Evolutionary conservation across 2,888 invertebrate genomes (phyloP).

Genomic region (Ferdinandea cuprea): DNA sequence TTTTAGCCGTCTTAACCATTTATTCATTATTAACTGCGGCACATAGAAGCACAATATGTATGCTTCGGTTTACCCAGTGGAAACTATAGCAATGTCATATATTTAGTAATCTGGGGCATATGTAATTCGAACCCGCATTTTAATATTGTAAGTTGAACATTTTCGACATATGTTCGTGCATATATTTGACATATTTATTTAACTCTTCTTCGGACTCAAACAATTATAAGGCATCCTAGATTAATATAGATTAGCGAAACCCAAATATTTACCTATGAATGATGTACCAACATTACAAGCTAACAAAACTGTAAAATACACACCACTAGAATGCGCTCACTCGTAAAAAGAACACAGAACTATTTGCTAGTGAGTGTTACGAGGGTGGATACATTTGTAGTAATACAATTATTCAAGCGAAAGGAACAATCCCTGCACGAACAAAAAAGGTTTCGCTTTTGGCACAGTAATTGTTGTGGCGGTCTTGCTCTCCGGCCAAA

Average conservation of each 20-base stretch:
- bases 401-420: conserved; percentile 59
- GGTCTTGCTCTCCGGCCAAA: conserved; percentile 64
- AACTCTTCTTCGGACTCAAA: no score
- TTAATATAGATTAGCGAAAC: not conserved
- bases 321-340: conserved; percentile 27
- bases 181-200: no score
- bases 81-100: no score
- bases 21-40: no score
- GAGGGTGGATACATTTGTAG: conserved; percentile 35
- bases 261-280: conserved; percentile 29
- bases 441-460: conserved; percentile 28
- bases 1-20: no score
- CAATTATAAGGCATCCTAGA: no score
- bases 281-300: not conserved
- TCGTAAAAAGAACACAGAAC: conserved; percentile 44
- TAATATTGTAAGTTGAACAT: no score
- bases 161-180: no score
- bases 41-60: no score
- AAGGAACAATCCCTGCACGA: conserved; percentile 54
- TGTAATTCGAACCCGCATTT: no score
- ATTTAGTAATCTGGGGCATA: no score
- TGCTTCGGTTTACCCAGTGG: no score
- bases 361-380: not conserved
- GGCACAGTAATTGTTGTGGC: conserved; percentile 65
- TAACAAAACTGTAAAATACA: not conserved